Base-by-base conservation (phyloP, 2,113 vertebrate species). In the Phoxinus phoxinus region DNA sequence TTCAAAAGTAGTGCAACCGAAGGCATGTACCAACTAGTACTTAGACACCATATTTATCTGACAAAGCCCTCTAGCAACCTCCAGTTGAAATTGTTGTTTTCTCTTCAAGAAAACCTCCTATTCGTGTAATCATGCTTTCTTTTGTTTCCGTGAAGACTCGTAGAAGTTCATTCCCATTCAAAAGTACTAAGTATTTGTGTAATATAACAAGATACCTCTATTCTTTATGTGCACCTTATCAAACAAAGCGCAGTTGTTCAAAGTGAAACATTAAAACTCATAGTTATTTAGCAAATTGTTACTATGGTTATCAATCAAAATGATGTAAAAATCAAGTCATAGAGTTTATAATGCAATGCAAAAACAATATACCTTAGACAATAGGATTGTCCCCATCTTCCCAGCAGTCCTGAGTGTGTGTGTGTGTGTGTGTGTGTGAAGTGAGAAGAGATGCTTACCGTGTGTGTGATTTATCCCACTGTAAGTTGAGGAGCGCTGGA, bases 1-100 rank as follows among this genome's bases (percentile, higher is more conserved):
- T 71, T 41, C 48, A 56, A 72, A 56, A 35, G 67, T 58, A 83
- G 63, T 58, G 32, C 61, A 72, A 72, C 48, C 8, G 67, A 72
- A 72, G 81, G 81, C 81, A 83, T 53, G 81, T 72, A 58, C 46
- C 81, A 58, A 83, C 81, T 83, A 83, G 81, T 83, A 53, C 65
- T 56, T 72, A 37, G 65, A 83, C 81, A 72, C 81, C 81, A 72
- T 72, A 58, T 72, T 83, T 83, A 71, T 83, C 65, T 58, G 46
- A 72, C 65, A 72, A 83, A 83, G 67, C 81, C 81, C 81, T 83
- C 21, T 13, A 83, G 81, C 81, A 35, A 72, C 13, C 69, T 72
- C 63, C 21, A 37, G 46, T 9, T 71, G 21, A 83, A 83, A 83
- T 83, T 11, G 81, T 58, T 83, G 81, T 81, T 81, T 81, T 81